Percentiles rank a stretch among this genome's conserved stretches.
phyloP scores from a whole-genome alignment of 2,888 invertebrate species.

The Ichneumoninae sp. region DNA sequence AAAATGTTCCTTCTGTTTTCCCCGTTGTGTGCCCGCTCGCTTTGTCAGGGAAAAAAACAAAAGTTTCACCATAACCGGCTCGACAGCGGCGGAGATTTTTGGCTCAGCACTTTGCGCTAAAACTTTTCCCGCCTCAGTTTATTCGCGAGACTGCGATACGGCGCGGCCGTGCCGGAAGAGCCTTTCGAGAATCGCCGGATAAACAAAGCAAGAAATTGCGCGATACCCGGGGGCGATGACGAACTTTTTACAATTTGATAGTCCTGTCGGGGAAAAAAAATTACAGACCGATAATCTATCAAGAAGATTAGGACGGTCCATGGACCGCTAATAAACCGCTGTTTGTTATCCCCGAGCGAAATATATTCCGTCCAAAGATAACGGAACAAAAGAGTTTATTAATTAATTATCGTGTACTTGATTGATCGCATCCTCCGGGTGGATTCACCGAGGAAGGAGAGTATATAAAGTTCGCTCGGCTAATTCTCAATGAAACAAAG shows the following conservation, averaged over 20 bases:
- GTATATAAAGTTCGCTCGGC: background rate
- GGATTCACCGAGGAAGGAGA: background rate
- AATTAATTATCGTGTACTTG: conserved; percentile 44
- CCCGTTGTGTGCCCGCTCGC: background rate
- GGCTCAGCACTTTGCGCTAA: conserved; percentile 60
- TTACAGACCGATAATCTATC: background rate
- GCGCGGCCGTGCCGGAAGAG: background rate
- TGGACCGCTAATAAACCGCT: too few relatives aligned
- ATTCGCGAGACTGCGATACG: background rate
- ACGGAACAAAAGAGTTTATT: conserved; percentile 4
- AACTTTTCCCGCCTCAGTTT: conserved; percentile 61
- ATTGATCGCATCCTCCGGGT: conserved; percentile 12
- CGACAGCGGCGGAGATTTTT: background rate
- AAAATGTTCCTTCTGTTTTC: background rate
- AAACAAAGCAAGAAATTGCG: background rate
- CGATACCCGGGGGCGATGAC: background rate
- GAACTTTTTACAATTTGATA: background rate
- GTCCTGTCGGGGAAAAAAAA: background rate
- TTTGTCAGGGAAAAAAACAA: too few relatives aligned
- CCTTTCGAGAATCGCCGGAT: background rate
- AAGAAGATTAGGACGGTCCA: background rate
- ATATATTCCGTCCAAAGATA: background rate
- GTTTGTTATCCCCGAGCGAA: background rate
- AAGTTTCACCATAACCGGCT: too few relatives aligned
- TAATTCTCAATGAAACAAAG: conserved; percentile 8